A percentile compares a stretch with the other conserved stretches of the same genome.
Conservation (phyloP, 2,113 vertebrate genomes). For the Calidris pugnax region DNA sequence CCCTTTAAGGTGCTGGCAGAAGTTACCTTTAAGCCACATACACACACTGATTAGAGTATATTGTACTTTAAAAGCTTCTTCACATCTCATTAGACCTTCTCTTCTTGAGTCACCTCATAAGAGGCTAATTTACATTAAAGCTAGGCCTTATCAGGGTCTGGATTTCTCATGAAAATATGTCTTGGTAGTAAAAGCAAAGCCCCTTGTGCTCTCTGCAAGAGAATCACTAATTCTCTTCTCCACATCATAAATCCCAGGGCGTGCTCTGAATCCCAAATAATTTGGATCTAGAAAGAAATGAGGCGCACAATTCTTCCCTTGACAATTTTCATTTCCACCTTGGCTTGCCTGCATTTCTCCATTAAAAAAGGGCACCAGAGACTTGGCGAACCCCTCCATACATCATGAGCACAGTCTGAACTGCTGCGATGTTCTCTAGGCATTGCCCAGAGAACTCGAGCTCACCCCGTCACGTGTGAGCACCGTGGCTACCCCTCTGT, state of each 20-base stretch:
- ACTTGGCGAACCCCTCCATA: not conserved
- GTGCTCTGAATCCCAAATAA: slow-evolving; percentile 19
- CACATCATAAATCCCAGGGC: slow-evolving; percentile 15
- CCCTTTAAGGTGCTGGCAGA: slow-evolving; percentile 16
- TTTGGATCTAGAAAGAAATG: not conserved
- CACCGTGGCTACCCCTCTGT: not conserved
- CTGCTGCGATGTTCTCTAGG: not conserved
- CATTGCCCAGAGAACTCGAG: not conserved
- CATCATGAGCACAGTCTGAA: not conserved
- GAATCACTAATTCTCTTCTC: not conserved
- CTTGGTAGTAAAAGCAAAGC: slow-evolving; percentile 19
- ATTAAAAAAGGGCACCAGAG: not conserved
- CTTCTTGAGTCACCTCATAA: not conserved
- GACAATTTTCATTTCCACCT: not conserved
- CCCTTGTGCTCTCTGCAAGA: not conserved
- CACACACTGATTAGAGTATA: not conserved
- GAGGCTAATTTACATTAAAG: slow-evolving; percentile 24
- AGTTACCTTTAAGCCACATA: slow-evolving; percentile 26
- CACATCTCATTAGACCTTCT: slow-evolving; percentile 36
- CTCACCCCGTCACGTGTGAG: fast-evolving
- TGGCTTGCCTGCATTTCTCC: not conserved
- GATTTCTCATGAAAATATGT: slow-evolving; percentile 7
- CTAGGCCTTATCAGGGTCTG: not conserved
- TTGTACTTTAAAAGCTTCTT: slow-evolving; percentile 43
- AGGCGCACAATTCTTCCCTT: not conserved